A percentile compares a stretch with the other conserved stretches of the same genome.
phyloP scores from a whole-genome alignment of 2,888 invertebrate genomes.

The Plemyria rubiginata region DNA sequence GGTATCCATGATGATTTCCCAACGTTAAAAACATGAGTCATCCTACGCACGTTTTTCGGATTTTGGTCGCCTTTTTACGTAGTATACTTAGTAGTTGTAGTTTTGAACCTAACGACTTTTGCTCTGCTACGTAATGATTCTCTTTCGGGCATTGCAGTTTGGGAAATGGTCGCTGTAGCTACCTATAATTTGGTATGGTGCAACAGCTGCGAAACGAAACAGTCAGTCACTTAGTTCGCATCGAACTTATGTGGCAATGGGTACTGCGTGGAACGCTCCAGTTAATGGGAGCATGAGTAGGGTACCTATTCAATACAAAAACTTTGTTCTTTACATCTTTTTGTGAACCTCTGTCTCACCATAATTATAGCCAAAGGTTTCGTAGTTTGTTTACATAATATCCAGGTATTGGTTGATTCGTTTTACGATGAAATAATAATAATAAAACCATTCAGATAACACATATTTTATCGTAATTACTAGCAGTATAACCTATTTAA shows the following conservation, averaged over 20 bases:
- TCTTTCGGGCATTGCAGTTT: conserved; percentile 27
- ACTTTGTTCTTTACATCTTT: too few species aligned
- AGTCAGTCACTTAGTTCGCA: conserved; percentile 26
- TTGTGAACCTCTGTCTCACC: too few species aligned
- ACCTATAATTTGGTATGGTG: conserved; percentile 32
- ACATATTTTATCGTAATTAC: not conserved
- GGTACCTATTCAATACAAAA: too few species aligned
- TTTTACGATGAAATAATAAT: conserved; percentile 20
- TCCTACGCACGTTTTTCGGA: too few species aligned
- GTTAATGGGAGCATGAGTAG: conserved; percentile 11
- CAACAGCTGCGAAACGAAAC: conserved; percentile 32
- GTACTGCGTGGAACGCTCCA: conserved; percentile 36
- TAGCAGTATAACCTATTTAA: conserved; percentile 43
- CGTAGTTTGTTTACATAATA: too few species aligned
- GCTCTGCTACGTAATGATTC: conserved; percentile 1
- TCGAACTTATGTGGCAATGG: conserved; percentile 30
- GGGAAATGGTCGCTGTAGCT: conserved; percentile 28
- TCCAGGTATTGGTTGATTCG: too few species aligned
- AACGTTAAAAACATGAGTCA: too few species aligned
- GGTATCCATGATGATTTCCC: too few species aligned
- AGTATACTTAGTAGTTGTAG: too few species aligned
- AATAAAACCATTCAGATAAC: conserved; percentile 37
- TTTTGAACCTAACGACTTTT: not conserved
- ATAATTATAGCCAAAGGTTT: too few species aligned
- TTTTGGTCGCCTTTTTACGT: too few species aligned